Base-by-base conservation (phyloP, 2,888 invertebrate species). In the Agapetus fuscipes region DNA sequence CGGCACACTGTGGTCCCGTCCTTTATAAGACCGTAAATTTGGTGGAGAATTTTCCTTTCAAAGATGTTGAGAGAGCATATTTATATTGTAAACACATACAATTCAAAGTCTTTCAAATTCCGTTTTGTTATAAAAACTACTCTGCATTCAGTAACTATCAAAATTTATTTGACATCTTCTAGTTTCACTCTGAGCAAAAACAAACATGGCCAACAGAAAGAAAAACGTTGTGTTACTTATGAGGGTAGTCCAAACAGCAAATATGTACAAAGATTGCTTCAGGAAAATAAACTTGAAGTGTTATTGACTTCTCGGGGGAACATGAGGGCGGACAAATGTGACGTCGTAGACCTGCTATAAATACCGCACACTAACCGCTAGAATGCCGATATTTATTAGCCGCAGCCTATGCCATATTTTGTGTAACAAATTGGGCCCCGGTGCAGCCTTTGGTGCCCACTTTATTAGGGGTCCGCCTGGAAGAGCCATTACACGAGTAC, bases 331-430 rank as follows among this genome's bases (percentile, higher is more conserved):
- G 9, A 9, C 20, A 4, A 4, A 20, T 9, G 4, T 9, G 5
- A 20, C 5, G 4, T 9, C 20, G 20, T 9, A 4, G 9, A 20
- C 20, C 20, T 4, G 5, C 20, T 20, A 16, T 29, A 28, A 11
- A 14, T 29, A 36, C 2, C 25, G 15, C n/a, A 15, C 20, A 12
- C 33, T 34, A 36, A 35, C 39, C 32, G 25, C 28, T 39, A 34
- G 36, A 36, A 43, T 39, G 33, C 36, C 36, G 17, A 39, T 39
- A 41, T 39, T 41, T 41, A 41, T 27, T 39, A 17, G 25, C 38
- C 27, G 28, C 13, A 17, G 17, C 36, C 41, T 41, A 44, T 42
- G 42, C 42, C 29, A 37, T 39, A 45, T 45, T 42, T 45, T 36
- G 37, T 35, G 38, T 37, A 39, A 34, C 39, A 45, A 45, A 42